Conservation (phyloP, 2,888 invertebrate genomes). For the Hipparchia semele region DNA sequence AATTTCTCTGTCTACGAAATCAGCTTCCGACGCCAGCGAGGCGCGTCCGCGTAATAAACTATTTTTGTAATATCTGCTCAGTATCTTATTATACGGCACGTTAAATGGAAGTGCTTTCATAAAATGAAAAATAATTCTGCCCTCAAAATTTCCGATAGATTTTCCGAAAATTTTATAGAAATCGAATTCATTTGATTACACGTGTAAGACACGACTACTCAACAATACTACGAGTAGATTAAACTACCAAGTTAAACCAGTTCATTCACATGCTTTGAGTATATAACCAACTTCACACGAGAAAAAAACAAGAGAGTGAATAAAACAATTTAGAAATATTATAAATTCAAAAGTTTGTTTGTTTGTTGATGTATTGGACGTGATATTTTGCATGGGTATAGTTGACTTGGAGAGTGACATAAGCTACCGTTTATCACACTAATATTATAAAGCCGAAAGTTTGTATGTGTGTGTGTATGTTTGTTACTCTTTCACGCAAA, state of each 20-base stretch:
- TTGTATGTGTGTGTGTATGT: too few species aligned
- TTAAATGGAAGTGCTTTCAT: slow-evolving; percentile 48
- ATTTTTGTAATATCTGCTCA: slow-evolving; percentile 58
- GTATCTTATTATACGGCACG: slow-evolving; percentile 58
- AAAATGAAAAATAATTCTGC: slow-evolving; percentile 34
- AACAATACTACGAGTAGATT: not conserved
- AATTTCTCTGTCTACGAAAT: slow-evolving; percentile 50
- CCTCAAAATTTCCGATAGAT: slow-evolving; percentile 24
- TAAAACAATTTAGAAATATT: too few species aligned
- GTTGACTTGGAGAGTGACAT: too few species aligned
- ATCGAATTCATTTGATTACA: slow-evolving; percentile 8
- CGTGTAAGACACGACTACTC: not conserved
- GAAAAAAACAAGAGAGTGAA: too few species aligned
- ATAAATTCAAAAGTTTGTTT: too few species aligned
- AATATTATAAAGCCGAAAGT: too few species aligned
- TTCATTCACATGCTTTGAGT: too few species aligned
- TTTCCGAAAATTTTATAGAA: slow-evolving; percentile 8
- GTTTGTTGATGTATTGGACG: too few species aligned
- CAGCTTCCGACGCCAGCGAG: slow-evolving; percentile 58
- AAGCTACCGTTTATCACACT: too few species aligned
- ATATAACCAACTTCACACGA: too few species aligned
- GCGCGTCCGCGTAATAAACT: slow-evolving; percentile 63
- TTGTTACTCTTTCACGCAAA: too few species aligned
- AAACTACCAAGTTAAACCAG: not conserved
- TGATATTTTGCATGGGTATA: too few species aligned